Conservation (phyloP, 2,113 vertebrate species). For the Atrichornis clamosus region DNA sequence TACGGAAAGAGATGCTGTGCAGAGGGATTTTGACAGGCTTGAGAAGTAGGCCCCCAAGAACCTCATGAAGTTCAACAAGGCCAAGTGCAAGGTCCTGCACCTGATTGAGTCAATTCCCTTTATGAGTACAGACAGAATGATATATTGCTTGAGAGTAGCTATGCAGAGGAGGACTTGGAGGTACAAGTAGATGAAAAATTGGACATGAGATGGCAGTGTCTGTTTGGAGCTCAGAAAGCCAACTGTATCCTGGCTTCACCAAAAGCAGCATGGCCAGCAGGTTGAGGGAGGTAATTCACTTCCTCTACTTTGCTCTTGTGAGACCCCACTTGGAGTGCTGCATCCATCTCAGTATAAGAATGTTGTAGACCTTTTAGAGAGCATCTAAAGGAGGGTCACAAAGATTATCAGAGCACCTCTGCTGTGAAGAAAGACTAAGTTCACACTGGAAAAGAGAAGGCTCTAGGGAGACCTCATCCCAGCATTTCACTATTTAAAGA, state of each 20-base stretch:
- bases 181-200: neutral
- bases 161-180: neutral
- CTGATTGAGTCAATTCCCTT: neutral
- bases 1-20: neutral
- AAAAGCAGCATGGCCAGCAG: neutral
- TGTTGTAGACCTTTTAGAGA: neutral
- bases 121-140: too few relatives aligned
- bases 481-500: neutral
- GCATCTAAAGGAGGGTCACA: neutral
- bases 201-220: neutral
- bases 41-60: neutral
- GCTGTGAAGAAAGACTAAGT: neutral
- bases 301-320: neutral
- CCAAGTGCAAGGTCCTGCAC: neutral
- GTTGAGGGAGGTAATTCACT: neutral
- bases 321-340: neutral
- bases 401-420: neutral
- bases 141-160: neutral
- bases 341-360: neutral
- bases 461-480: neutral
- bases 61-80: neutral
- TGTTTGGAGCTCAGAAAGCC: neutral
- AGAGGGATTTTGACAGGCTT: neutral
- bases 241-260: fast-evolving
- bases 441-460: neutral